phyloP scores from a whole-genome alignment of 2,888 invertebrate genomes.

The Sturmia bella region DNA sequence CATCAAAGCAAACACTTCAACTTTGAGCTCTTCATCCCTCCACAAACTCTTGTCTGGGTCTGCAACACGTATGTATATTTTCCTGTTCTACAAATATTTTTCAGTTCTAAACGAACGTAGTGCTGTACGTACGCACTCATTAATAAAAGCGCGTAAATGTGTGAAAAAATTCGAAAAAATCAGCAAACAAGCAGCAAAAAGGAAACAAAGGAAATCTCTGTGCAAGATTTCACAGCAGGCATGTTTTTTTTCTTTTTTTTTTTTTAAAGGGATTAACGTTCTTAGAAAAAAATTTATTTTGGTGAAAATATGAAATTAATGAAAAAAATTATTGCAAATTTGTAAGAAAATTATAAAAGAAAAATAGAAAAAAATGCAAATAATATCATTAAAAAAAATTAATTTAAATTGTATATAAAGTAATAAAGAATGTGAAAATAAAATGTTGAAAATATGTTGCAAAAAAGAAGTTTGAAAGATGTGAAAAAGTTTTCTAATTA shows the following conservation, averaged over 20 bases:
- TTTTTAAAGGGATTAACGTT: constrained; percentile 26
- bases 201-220: constrained; percentile 28
- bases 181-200: constrained; percentile 15
- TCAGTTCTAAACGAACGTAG: constrained; percentile 76
- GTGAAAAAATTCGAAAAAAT: constrained; percentile 11
- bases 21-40: not conserved
- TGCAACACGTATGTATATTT: constrained; percentile 51
- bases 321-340: not conserved
- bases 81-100: constrained; percentile 64
- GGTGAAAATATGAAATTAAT: constrained; percentile 10
- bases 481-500: constrained; percentile 29
- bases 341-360: constrained; percentile 20
- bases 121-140: constrained; percentile 72
- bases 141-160: constrained; percentile 65
- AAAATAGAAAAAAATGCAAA: constrained; percentile 1
- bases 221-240: constrained; percentile 29
- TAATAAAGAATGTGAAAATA: not conserved
- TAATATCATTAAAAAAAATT: constrained; percentile 11
- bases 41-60: constrained; percentile 34
- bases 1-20: not conserved
- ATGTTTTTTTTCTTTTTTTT: constrained; percentile 11
- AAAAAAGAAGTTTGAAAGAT: not conserved
- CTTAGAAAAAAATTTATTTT: constrained; percentile 5
- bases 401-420: not conserved
- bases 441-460: constrained; percentile 21